Base-by-base conservation (phyloP, 2,797 vertebrate genomes). In the Poecile montanus region DNA sequence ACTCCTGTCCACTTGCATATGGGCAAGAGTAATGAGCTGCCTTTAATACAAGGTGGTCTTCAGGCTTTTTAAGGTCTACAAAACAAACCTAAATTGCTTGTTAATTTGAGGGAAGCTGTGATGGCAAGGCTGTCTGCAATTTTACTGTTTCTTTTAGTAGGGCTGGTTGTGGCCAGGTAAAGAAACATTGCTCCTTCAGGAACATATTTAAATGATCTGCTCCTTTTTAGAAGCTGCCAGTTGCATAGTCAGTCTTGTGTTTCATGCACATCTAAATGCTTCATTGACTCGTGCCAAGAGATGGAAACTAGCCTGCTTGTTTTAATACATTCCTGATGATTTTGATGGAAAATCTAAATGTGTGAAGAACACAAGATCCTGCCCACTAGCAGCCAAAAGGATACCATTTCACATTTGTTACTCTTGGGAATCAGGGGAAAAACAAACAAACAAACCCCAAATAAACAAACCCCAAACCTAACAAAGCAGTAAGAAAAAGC, bases 331-430 rank as follows among this genome's bases (percentile, higher is more conserved):
- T 90, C 73, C 50, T 88, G 72, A 71, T 84, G 44, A 58, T 83
- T 85, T 83, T 75, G 60, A 68, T 95, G 32, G 56, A 88, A 89
- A 80, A 88, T 81, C 58, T 79, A 66, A 80, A 89, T 47, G 40
- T 73, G 60, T 89, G 62, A 93, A 88, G 91, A 86, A 78, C 42
- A 85, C 30, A 83, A 91, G 47, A 94, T 84, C 78, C 54, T 83
- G 45, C 73, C 70, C 20, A 13, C 56, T 81, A 50, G 32, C 57
- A 93, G 61, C 48, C 57, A 67, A 73, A 91, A 78, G 63, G 71
- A 90, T 84, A 70, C 58, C 22, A 77, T 85, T 94, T 78, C 82
- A 77, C 50, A 66, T 92, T 79, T 65, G 50, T 70, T 85, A 51
- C 17, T 78, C n/a, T 40, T 32, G 19, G 20, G 25, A 88, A 84